phyloP scores from a whole-genome alignment of 2,888 invertebrate genomes.

The Aplocera efformata region DNA sequence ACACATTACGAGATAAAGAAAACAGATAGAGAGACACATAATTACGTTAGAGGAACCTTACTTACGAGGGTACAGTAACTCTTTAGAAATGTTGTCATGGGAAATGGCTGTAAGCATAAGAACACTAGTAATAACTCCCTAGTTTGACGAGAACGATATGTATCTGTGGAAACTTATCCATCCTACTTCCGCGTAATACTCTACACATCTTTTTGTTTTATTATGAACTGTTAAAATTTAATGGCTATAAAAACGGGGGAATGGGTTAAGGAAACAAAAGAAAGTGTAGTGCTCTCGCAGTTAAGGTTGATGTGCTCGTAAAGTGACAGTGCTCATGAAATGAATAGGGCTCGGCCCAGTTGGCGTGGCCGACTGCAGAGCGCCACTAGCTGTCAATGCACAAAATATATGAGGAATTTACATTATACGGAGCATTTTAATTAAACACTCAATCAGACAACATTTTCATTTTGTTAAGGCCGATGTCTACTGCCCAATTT shows the following conservation, averaged over 20 bases:
- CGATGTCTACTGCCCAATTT: too few species aligned
- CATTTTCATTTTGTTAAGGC: slow-evolving; percentile 35
- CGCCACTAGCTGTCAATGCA: slow-evolving; percentile 39
- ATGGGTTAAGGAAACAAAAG: slow-evolving; percentile 51
- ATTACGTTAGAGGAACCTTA: slow-evolving; percentile 25
- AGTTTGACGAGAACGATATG: slow-evolving; percentile 16
- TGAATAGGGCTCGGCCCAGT: slow-evolving; percentile 45
- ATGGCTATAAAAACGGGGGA: slow-evolving; percentile 49
- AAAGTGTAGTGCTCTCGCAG: slow-evolving; percentile 55
- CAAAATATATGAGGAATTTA: slow-evolving; percentile 41
- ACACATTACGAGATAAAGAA: slow-evolving; percentile 31
- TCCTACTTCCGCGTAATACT: slow-evolving; percentile 18
- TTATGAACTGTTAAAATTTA: slow-evolving; percentile 49
- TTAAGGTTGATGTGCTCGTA: slow-evolving; percentile 62
- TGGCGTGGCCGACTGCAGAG: slow-evolving; percentile 28
- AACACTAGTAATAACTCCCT: slow-evolving; percentile 30
- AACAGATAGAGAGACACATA: slow-evolving; percentile 26
- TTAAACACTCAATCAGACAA: slow-evolving; percentile 45
- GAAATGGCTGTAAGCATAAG: slow-evolving; percentile 27
- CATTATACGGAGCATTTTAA: slow-evolving; percentile 51
- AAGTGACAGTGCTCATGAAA: slow-evolving; percentile 53
- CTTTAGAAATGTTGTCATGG: slow-evolving; percentile 36
- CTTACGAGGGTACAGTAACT: slow-evolving; percentile 15
- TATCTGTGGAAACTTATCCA: slow-evolving; percentile 5
- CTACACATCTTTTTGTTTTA: slow-evolving; percentile 35